These are phyloP conservation scores for Misgurnus anguillicaudatus DNA, from an alignment of 2,113 vertebrate species.

Conservation along the genomic window DNA sequence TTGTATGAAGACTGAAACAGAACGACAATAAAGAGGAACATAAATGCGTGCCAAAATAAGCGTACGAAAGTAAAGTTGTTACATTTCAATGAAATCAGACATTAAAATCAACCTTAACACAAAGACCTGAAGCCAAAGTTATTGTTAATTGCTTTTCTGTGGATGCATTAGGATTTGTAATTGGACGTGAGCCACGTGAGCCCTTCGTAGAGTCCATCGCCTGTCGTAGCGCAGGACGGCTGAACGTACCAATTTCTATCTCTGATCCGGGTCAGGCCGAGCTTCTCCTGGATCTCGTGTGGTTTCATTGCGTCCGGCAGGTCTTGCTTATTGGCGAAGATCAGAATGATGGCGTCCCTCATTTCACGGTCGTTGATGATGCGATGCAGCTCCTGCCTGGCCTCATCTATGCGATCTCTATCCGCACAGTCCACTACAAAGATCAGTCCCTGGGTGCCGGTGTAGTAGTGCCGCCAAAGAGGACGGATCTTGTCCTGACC, in stretches of 20 bases:
- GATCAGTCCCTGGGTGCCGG: constrained; percentile 95
- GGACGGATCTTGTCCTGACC: constrained; percentile 99
- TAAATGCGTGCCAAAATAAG: constrained; percentile 56
- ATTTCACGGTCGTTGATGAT: constrained; percentile 99
- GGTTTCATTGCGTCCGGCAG: constrained; percentile 98
- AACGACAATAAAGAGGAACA: constrained; percentile 61
- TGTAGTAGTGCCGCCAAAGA: constrained; percentile 99
- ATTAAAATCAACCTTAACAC: constrained; percentile 65
- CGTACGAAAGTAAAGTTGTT: constrained; percentile 66
- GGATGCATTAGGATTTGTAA: constrained; percentile 93
- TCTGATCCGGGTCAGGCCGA: constrained; percentile 95
- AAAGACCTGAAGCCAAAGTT: constrained; percentile 61
- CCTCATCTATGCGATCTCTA: constrained; percentile 95
- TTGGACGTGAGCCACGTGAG: constrained; percentile 99
- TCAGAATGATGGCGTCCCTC: constrained; percentile 98
- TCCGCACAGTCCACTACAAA: constrained; percentile 99
- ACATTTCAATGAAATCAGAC: constrained; percentile 58
- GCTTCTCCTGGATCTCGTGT: constrained; percentile 99
- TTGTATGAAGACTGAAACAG: constrained; percentile 58
- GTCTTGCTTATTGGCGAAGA: constrained; percentile 99
- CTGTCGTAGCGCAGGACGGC: constrained; percentile 93
- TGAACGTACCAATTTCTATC: constrained; percentile 99
- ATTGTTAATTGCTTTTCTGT: constrained; percentile 75
- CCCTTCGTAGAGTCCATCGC: constrained; percentile 97
- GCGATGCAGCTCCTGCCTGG: constrained; percentile 94